Evolutionary conservation across 1,140 invertebrate species (phyloP), one percentile per base, ranked within the genome.

Genomic region (Nautilus pompilius): DNA sequence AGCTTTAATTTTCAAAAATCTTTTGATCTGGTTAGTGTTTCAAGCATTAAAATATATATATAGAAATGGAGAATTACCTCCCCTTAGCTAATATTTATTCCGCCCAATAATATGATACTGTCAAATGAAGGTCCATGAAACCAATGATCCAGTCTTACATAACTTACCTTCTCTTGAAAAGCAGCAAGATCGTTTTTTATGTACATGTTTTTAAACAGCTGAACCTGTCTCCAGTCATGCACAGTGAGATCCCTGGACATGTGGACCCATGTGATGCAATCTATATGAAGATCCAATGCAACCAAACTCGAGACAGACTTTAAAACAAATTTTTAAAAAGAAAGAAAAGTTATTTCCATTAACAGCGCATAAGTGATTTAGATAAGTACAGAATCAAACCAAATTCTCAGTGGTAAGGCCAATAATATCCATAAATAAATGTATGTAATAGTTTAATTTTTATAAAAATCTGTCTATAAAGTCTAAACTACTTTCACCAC

Each of bases 81-180:
- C 13, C 1, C 36, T n/a, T 15, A 41, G n/a, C 13, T n/a, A 41
- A n/a, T n/a, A n/a, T n/a, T n/a, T n/a, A n/a, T n/a, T n/a, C n/a
- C n/a, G n/a, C n/a, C 36, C 13, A 41, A 41, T 15, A 15, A 41
- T 15, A 41, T 41, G 36, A 41, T 15, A 15, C 13, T 15, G n/a
- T 41, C 20, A 24, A 33, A 62, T n/a, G 6, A 41, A n/a, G 17
- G 15, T 33, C 17, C 28, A 20, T 13, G 8, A 60, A 17, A 65
- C 13, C 15, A 4, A 59, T 20, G 30, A 49, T 26, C 32, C 10
- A 58, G 17, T 26, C 26, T 13, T 32, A 49, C 48, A 26, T 33
- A 51, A 28, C 2, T 34, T 62, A 71, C 69, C 66, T 71, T 68
- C 26, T 71, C 60, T 15, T 65, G 30, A 51, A 58, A 65, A 20